These are phyloP conservation scores for Leptoclinus maculatus DNA, from an alignment of 2,797 vertebrate genomes.

Conservation along the genomic window DNA sequence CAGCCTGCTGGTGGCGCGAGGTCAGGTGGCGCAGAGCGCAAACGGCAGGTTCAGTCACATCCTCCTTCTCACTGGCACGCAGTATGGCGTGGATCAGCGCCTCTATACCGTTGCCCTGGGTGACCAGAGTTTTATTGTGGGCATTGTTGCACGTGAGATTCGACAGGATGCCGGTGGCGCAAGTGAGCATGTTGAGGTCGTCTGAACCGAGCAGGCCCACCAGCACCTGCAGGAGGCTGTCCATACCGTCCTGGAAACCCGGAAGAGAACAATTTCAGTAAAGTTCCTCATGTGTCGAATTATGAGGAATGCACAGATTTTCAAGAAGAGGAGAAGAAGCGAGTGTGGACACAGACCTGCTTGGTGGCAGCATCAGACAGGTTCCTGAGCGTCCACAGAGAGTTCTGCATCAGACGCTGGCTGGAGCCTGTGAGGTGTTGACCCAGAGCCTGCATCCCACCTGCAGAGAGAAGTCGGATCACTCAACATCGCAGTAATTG, in stretches of 20 bases:
- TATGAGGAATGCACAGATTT: background rate
- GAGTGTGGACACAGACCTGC: conserved; percentile 82
- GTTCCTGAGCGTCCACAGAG: conserved; percentile 97
- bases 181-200: conserved; percentile 95
- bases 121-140: conserved; percentile 96
- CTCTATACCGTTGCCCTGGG: conserved; percentile 93
- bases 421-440: conserved; percentile 92
- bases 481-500: conserved; percentile 27
- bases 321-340: background rate
- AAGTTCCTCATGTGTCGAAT: fast-evolving
- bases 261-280: background rate
- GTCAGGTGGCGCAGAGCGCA: conserved; percentile 97
- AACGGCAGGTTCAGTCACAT: conserved; percentile 93
- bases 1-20: conserved; percentile 94
- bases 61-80: conserved; percentile 93
- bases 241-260: conserved; percentile 91
- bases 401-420: conserved; percentile 95
- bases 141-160: conserved; percentile 99
- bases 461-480: conserved; percentile 73
- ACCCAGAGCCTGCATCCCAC: conserved; percentile 97
- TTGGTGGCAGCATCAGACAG: conserved; percentile 98
- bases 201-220: conserved; percentile 93
- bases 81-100: conserved; percentile 95
- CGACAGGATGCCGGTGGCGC: conserved; percentile 95
- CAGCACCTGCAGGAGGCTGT: conserved; percentile 91